Evolutionary conservation across 2,888 invertebrate species (phyloP).

Genomic region (Branchinecta sandiegonensis): DNA sequence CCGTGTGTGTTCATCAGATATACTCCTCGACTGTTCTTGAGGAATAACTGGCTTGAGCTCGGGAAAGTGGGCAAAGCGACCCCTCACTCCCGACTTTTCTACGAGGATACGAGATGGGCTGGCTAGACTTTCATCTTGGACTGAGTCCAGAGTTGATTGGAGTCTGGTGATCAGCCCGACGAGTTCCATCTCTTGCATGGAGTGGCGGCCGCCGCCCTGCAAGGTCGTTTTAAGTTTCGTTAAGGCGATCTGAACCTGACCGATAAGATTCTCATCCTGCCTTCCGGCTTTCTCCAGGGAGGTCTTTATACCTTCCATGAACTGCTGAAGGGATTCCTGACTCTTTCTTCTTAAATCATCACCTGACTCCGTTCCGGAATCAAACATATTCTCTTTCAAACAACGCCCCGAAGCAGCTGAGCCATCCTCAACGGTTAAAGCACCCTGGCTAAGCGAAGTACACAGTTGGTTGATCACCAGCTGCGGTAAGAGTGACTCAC

Average conservation of each 20-base stretch:
- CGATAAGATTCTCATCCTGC: slow-evolving; percentile 41
- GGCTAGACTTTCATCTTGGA: slow-evolving; percentile 33
- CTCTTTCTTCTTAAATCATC: slow-evolving; percentile 39
- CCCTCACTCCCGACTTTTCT: slow-evolving; percentile 21
- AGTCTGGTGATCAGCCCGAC: slow-evolving; percentile 53
- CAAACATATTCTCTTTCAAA: slow-evolving; percentile 37
- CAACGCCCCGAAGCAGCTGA: not conserved
- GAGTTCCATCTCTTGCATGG: slow-evolving; percentile 44
- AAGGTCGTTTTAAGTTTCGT: slow-evolving; percentile 57
- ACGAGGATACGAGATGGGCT: slow-evolving; percentile 28
- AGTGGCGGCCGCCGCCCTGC: slow-evolving; percentile 40
- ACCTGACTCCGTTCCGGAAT: slow-evolving; percentile 53
- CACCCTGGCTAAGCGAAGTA: slow-evolving; percentile 16
- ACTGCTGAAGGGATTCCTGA: slow-evolving; percentile 28
- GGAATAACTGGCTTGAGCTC: slow-evolving; percentile 36
- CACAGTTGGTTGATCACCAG: slow-evolving; percentile 8
- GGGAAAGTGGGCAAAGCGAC: slow-evolving; percentile 35
- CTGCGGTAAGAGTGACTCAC: slow-evolving; percentile 12
- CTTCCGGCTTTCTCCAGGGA: slow-evolving; percentile 33
- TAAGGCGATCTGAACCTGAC: slow-evolving; percentile 62
- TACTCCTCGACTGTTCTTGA: not conserved
- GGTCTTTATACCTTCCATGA: slow-evolving; percentile 29
- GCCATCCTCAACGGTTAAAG: not conserved
- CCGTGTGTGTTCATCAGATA: not conserved
- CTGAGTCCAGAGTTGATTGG: slow-evolving; percentile 41